phyloP scores from a whole-genome alignment of 2,797 vertebrate genomes.

The Lepus townsendii region DNA sequence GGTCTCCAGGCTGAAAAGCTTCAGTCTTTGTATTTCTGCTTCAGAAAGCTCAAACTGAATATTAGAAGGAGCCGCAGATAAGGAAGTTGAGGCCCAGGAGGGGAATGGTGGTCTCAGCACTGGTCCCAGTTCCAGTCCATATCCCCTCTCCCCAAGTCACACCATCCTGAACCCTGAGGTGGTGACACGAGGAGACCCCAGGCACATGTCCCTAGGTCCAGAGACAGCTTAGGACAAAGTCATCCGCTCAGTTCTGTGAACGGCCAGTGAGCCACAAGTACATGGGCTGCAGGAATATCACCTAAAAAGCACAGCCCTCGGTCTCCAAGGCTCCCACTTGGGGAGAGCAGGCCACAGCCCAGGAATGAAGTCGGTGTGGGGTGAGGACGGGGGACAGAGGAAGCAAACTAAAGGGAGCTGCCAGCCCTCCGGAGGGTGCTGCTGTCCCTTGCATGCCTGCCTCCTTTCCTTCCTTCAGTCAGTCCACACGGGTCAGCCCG shows the following conservation, averaged over 20 bases:
- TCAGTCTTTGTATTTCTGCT: background rate
- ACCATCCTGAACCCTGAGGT: background rate
- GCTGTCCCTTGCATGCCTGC: background rate
- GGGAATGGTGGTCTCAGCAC: accelerated
- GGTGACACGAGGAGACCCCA: background rate
- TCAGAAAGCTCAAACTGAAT: background rate
- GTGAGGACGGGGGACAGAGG: background rate
- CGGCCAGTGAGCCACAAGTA: background rate
- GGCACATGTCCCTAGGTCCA: background rate
- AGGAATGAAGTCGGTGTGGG: background rate
- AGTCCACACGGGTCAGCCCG: background rate
- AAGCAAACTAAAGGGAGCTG: background rate
- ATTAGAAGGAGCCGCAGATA: background rate
- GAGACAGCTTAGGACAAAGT: background rate
- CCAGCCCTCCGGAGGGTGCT: background rate
- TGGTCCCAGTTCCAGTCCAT: too few relatives aligned
- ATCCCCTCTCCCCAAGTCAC: background rate
- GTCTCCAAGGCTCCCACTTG: background rate
- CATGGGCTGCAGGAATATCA: background rate
- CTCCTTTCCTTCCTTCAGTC: background rate
- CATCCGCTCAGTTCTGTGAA: background rate
- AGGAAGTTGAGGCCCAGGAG: background rate
- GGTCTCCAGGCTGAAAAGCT: background rate
- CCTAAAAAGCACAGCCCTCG: background rate
- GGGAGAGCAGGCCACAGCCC: accelerated